Evolutionary conservation across 2,797 vertebrate species (phyloP).

Genomic region (Serranus cabrilla): DNA sequence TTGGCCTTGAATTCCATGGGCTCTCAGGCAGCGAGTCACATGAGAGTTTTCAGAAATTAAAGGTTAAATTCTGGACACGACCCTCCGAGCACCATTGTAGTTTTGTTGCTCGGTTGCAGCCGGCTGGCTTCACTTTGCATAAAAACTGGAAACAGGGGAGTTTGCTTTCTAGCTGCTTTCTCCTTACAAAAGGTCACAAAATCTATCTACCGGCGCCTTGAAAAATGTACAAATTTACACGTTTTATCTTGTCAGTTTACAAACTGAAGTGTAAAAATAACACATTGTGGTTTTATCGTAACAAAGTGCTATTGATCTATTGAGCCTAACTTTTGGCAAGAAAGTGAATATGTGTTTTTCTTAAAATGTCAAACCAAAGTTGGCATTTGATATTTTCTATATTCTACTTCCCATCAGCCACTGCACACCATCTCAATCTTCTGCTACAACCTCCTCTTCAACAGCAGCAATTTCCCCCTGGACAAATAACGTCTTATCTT

Average conservation of each 20-base stretch:
- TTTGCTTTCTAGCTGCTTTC: background rate
- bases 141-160: background rate
- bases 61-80: no score
- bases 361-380: background rate
- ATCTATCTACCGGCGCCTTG: background rate
- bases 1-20: no score
- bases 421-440: background rate
- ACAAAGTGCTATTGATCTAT: background rate
- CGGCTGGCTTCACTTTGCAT: no score
- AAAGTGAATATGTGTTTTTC: background rate
- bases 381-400: constrained; percentile 15
- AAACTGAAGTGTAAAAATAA: background rate
- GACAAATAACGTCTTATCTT: background rate
- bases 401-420: constrained; percentile 14
- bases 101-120: no score
- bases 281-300: background rate
- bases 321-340: background rate
- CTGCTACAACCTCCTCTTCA: background rate
- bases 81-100: no score
- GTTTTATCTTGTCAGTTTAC: no score
- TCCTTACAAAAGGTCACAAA: constrained; percentile 1
- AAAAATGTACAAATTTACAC: background rate
- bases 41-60: no score
- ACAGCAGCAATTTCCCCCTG: background rate
- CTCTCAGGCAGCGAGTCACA: no score